Evolutionary conservation across 2,888 invertebrate species (phyloP), one percentile per base, ranked within the genome.

Genomic region (Eupithecia insigniata): DNA sequence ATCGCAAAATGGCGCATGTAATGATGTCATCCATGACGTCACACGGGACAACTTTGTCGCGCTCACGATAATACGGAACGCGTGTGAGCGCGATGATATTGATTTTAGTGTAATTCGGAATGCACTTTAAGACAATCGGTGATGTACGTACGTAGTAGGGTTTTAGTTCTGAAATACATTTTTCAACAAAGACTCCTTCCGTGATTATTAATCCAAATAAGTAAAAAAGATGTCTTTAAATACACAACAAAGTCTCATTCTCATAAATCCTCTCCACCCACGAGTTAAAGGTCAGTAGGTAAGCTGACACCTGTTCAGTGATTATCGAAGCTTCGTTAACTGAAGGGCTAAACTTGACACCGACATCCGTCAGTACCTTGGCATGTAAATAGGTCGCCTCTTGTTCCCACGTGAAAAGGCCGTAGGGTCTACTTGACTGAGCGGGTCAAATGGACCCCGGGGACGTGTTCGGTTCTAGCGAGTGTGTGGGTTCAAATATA

Each of bases 381-480:
- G 3, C 34, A 10, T 32, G 34, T 34, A 64, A 36, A 39, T 36
- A 34, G 64, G 64, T 34, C 36, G 36, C 22, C 34, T 5, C 64
- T 36, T 14, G 36, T 34, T 64, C 64, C 34, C 64, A 64, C 64
- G 64, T 22, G 64, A 34, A 36, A 34, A 26, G 22, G 64, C 64
- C 64, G 22, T 36, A 26, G 64, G 64, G 36, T 7, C 36, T 16
- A 36, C 64, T 64, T 64, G 64, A 64, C 16, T 14, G 22, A n/a
- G 22, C 30, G 64, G 64, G 64, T 64, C 36, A 64, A 64, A 64
- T 39, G 69, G 69, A 69, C 73, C 75, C 36, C 22, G 62, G 66
- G 73, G n/a, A 30, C 61, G n/a, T 18, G 61, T 62, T 62, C 34
- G 61, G n/a, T n/a, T 62, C 61, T 60, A 55, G 55, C 55, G 55